phyloP scores from a whole-genome alignment of 1,140 invertebrate genomes.

The Lordiphosa collinella region DNA sequence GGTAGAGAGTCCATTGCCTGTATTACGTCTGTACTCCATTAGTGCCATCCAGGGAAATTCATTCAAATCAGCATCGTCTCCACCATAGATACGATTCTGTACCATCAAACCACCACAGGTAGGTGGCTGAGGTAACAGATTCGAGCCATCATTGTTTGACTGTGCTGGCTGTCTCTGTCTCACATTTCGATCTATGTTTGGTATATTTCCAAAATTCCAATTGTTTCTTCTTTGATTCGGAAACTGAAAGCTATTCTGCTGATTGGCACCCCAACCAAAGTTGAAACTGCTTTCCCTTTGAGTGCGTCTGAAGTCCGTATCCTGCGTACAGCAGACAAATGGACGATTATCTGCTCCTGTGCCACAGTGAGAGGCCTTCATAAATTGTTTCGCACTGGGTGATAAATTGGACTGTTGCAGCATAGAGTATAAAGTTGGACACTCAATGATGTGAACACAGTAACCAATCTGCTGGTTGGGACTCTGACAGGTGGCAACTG shows the following conservation, averaged over 20 bases:
- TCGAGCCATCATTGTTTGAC: constrained; percentile 31
- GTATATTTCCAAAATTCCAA: constrained; percentile 44
- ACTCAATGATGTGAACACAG: constrained; percentile 61
- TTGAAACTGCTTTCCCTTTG: constrained; percentile 32
- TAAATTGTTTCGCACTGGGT: constrained; percentile 38
- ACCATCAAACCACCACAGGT: constrained; percentile 68
- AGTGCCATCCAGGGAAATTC: constrained; percentile 84
- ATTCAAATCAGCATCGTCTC: constrained; percentile 79
- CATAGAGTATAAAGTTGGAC: constrained; percentile 57
- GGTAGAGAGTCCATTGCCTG: constrained; percentile 44
- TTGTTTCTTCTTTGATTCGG: constrained; percentile 7
- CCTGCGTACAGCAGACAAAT: constrained; percentile 65
- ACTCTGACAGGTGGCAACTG: constrained; percentile 57
- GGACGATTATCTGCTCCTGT: constrained; percentile 38
- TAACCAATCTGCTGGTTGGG: constrained; percentile 54
- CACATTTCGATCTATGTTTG: constrained; percentile 2
- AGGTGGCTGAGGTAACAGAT: constrained; percentile 52
- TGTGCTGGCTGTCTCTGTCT: neutral
- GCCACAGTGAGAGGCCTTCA: constrained; percentile 58
- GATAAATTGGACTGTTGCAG: constrained; percentile 39
- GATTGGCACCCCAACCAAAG: constrained; percentile 7
- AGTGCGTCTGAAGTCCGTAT: constrained; percentile 52
- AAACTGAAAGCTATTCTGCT: constrained; percentile 23
- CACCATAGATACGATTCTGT: constrained; percentile 69
- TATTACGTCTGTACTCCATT: constrained; percentile 81